phyloP scores from a whole-genome alignment of 2,113 vertebrate species.

The Nothocercus nigrocapillus region DNA sequence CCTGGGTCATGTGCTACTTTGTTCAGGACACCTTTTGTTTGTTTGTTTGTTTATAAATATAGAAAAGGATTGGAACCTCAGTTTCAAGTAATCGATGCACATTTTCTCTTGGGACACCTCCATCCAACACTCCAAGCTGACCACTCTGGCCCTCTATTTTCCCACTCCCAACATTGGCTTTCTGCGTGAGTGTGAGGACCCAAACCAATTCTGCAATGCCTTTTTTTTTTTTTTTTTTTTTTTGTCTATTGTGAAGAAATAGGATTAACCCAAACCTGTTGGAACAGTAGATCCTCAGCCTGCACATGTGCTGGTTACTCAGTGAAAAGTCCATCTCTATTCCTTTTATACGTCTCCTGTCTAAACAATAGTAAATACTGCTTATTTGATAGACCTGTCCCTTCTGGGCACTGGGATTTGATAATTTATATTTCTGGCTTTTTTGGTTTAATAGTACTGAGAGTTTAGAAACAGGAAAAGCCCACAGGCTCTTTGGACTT shows the following conservation, averaged over 20 bases:
- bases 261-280: constrained; percentile 14
- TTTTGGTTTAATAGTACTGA: constrained; percentile 85
- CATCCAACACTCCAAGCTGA: constrained; percentile 44
- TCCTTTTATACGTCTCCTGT: constrained; percentile 65
- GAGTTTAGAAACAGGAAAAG: constrained; percentile 85
- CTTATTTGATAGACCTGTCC: constrained; percentile 75
- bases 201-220: constrained; percentile 40
- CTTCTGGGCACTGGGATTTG: constrained; percentile 79
- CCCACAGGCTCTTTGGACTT: constrained; percentile 88
- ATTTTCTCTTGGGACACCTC: constrained; percentile 59
- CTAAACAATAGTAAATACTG: constrained; percentile 82
- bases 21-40: constrained; percentile 73
- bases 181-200: constrained; percentile 53
- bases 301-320: constrained; percentile 61
- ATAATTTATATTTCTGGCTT: constrained; percentile 78
- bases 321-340: constrained; percentile 69
- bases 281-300: constrained; percentile 22
- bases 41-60: constrained; percentile 76
- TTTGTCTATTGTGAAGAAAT: not conserved
- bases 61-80: constrained; percentile 79
- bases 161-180: constrained; percentile 27
- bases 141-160: constrained; percentile 33
- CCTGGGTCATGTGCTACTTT: constrained; percentile 78
- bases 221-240: constrained; percentile 12
- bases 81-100: constrained; percentile 80